Base-by-base conservation (phyloP, 1,140 invertebrate species). In the Olivierus martensii region DNA sequence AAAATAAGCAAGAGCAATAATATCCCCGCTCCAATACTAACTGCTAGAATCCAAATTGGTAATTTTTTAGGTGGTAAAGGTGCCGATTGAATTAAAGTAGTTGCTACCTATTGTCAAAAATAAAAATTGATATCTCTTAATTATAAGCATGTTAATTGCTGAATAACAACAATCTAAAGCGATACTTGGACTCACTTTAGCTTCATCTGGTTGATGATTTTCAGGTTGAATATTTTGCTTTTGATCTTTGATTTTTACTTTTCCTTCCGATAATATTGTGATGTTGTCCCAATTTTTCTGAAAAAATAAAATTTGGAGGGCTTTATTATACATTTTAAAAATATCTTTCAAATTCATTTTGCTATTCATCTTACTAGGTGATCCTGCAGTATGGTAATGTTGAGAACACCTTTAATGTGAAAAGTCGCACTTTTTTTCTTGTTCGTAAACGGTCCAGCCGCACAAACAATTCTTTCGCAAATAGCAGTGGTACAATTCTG, bases 261-360 rank as follows among this genome's bases (percentile, higher is more conserved):
- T 42, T 2, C 49, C 54, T 41, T 9, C 39, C 2, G 54, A 51
- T 2, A 47, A 7, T 42, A 51, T 48, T 18, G 51, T 45, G 12
- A 56, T 48, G 43, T 34, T 37, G 36, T 51, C 51, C 54, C 54
- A 56, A 12, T 44, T 49, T n/a, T 51, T 49, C 54, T 56, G 9
- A 28, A 21, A 12, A 45, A 46, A 45, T 11, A 37, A 11, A 37
- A 49, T 22, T 21, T 11, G 6, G 4, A 12, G 4, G 18, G 22
- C 11, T 11, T 18, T 46, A 15, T 11, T 7, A 45, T 3, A 17
- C 17, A 15, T 18, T 14, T 14, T 45, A 1, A 45, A 45, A 19
- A 15, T 18, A 18, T 17, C 5, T 18, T 21, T 18, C 6, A 18
- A 17, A 17, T 18, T 18, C 5, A 6, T 18, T 18, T 45, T 5